Conservation (phyloP, 2,113 vertebrate species). For the Speoplatyrhinus poulsoni region DNA sequence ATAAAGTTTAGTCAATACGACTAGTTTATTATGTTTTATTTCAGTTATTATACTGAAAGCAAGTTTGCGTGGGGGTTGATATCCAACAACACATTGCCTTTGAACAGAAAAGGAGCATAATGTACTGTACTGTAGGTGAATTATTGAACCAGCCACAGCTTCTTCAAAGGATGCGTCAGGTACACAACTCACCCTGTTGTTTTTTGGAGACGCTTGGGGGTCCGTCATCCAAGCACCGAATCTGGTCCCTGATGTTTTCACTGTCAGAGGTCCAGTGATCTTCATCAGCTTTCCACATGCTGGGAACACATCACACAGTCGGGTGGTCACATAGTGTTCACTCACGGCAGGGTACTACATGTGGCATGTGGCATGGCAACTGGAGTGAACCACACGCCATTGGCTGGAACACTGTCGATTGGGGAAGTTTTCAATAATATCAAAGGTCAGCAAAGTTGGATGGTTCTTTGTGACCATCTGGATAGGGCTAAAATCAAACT, state of each 20-base stretch:
- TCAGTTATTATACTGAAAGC: too few relatives aligned
- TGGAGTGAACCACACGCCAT: slow-evolving; percentile 20
- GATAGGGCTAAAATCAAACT: not conserved
- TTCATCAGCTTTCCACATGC: slow-evolving; percentile 98
- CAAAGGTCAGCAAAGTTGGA: not conserved
- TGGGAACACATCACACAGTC: slow-evolving; percentile 64
- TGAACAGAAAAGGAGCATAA: slow-evolving; percentile 1
- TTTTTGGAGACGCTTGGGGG: slow-evolving; percentile 87
- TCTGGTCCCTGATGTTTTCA: slow-evolving; percentile 96
- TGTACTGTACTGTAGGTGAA: not conserved
- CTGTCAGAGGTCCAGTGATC: slow-evolving; percentile 92
- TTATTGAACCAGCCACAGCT: slow-evolving; percentile 7
- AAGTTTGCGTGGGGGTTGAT: too few relatives aligned
- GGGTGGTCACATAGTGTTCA: slow-evolving; percentile 23
- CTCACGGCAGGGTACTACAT: slow-evolving; percentile 12
- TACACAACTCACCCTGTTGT: slow-evolving; percentile 83
- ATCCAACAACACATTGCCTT: not conserved
- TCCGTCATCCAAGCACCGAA: slow-evolving; percentile 99
- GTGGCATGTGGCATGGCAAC: slow-evolving; percentile 33
- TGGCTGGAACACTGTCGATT: not conserved
- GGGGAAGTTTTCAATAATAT: not conserved
- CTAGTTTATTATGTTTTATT: too few relatives aligned
- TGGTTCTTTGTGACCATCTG: slow-evolving; percentile 11
- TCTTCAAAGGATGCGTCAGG: slow-evolving; percentile 18
- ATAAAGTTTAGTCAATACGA: too few relatives aligned